Conservation (phyloP, 2,113 vertebrate genomes). For the Hyla sarda region DNA sequence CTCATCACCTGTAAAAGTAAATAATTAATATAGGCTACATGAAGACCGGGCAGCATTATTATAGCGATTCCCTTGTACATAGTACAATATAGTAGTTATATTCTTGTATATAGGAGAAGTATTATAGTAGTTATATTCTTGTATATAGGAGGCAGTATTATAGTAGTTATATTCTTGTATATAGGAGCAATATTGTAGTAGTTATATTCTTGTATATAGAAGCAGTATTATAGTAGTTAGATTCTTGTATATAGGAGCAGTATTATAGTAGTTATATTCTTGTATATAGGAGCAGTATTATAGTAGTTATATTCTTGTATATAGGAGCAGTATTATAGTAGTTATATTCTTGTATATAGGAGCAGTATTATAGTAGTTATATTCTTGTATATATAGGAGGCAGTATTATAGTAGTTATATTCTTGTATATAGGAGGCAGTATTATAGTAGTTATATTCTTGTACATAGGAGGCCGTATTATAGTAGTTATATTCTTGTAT, state of each 20-base stretch:
- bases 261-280: not conserved
- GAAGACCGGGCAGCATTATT: too few species aligned
- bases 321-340: constrained; percentile 5
- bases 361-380: not conserved
- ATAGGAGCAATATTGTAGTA: not conserved
- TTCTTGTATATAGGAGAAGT: not conserved
- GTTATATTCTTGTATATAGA: not conserved
- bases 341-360: not conserved
- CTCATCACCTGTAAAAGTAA: constrained; percentile 74
- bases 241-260: not conserved
- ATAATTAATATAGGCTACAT: too few species aligned
- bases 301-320: not conserved
- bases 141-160: not conserved
- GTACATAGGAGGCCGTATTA: not conserved
- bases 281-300: constrained; percentile 6
- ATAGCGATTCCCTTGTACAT: too few species aligned
- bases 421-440: not conserved
- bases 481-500: constrained; percentile 7
- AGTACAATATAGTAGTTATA: too few species aligned
- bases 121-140: not conserved
- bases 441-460: constrained; percentile 11
- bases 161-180: not conserved
- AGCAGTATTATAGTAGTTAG: not conserved
- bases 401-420: constrained; percentile 7
- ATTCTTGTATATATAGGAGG: not conserved